Evolutionary conservation across 2,797 vertebrate species (phyloP), one percentile per base, ranked within the genome.

Genomic region (Neosalanx taihuensis): DNA sequence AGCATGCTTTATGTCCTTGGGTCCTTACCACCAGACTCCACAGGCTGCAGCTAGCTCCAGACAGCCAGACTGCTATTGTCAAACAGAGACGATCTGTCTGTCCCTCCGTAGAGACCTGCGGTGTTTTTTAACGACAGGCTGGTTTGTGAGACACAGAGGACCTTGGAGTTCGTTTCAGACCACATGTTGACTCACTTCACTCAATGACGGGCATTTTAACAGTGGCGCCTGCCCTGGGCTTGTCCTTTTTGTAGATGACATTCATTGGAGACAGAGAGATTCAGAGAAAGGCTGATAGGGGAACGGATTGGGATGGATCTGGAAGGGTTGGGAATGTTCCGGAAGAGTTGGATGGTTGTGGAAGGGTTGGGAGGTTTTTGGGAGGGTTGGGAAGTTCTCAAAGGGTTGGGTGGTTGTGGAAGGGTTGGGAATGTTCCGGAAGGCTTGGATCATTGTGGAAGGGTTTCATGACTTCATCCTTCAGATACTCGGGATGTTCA

Each of bases 1-100:
- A 75, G 61, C 56, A 83, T 80, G 70, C 71, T 85, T 86, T 84
- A 87, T 80, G 68, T 73, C 73, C 65, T 77, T 69, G 77, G 68
- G 76, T 80, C 72, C 75, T 76, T 68, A 71, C 49, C 51, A 20
- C 18, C 67, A 69, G 78, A 80, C 77, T 80, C 79, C 76, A 2
- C 56, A 79, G 76, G 66, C 26, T 76, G 71, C 70, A 79, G 72
- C 69, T 75, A 62, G 76, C 81, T 70, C 79, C 76, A 82, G 72
- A 77, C 79, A 72, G 72, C 70, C 70, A 80, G 71, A 71, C 72
- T 66, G 68, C 61, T 67, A 79, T 79, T 81, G 75, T 83, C 71
- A 83, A 77, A 75, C 51, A 76, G 49, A 78, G 79, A 72, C 49
- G 18, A 73, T 64, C 73, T 68, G 49, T 80, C 51, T 56, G 80